These are phyloP conservation scores for Artemisiospiza belli DNA, from an alignment of 2,113 vertebrate genomes.

Conservation along the genomic window DNA sequence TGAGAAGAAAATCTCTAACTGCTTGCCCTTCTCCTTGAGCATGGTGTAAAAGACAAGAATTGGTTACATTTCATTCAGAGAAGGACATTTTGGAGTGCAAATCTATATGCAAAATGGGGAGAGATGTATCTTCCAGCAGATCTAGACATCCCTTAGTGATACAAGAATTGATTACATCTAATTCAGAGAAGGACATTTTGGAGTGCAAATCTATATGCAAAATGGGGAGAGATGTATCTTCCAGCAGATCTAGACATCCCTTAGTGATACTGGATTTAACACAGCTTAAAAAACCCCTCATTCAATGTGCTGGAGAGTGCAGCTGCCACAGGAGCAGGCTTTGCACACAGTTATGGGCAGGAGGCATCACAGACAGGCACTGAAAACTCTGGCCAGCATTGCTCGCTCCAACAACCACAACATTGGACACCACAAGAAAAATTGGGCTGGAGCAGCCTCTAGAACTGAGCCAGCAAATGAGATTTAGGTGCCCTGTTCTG, in stretches of 20 bases:
- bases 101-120: neutral
- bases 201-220: neutral
- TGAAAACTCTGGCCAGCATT: neutral
- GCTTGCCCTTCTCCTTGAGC: neutral
- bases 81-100: neutral
- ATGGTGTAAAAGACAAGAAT: neutral
- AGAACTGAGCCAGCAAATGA: neutral
- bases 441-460: neutral
- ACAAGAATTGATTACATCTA: neutral
- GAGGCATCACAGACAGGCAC: neutral
- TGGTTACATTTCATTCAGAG: neutral
- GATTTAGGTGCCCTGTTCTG: neutral
- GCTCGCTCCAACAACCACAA: neutral
- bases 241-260: neutral
- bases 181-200: neutral
- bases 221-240: neutral
- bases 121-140: neutral
- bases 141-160: rapidly evolving
- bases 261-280: neutral
- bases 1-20: neutral
- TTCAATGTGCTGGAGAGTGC: neutral
- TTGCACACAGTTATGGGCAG: neutral
- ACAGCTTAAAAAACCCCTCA: neutral
- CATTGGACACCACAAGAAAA: neutral
- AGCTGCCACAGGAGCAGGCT: neutral